Base-by-base conservation (phyloP, 2,888 invertebrate species). In the Cartodere bifasciata region DNA sequence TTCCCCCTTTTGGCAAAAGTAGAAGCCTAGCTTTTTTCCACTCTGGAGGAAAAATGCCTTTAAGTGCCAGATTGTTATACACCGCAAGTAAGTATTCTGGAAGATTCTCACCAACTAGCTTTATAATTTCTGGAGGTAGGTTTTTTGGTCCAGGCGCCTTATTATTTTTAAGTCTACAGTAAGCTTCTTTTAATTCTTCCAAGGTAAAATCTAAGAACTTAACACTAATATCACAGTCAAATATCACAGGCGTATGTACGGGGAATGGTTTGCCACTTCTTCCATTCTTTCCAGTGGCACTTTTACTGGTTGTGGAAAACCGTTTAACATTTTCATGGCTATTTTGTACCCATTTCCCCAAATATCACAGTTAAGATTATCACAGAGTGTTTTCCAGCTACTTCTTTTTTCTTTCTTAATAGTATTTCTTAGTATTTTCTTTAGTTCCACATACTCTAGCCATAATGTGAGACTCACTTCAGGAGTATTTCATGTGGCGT, bases 11-110 rank as follows among this genome's bases (percentile, higher is more conserved):
- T 15, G 11, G 16, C 4, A 39, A 11, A 12, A 39, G 34, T 7
- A 39, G 13, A 2, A 39, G 29, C 20, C 7, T 23, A 4, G 37
- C 34, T 2, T 16, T 31, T 13, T 32, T 31, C 32, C 32, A 31
- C n/a, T 16, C 13, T 9, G 6, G n/a, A 9, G 29, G 32, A 13
- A 31, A 31, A 6, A 7, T 24, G 7, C 11, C 24, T 20, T 20
- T 6, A n/a, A n/a, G 7, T 11, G 24, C 11, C 6, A 7, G 11
- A 9, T 24, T 10, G 10, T 24, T 24, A 10, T 9, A 24, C 6
- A 11, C 10, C 10, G 6, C 10, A 6, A 24, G 24, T 6, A 24
- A 6, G 9, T 9, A 7, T 11, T 24, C 24, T 11, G 24, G 24
- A 9, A 6, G 11, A 7, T 9, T 6, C 11, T 11, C 9, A 9